Conservation (phyloP, 2,888 invertebrate species). For the Agrypnus murinus region DNA sequence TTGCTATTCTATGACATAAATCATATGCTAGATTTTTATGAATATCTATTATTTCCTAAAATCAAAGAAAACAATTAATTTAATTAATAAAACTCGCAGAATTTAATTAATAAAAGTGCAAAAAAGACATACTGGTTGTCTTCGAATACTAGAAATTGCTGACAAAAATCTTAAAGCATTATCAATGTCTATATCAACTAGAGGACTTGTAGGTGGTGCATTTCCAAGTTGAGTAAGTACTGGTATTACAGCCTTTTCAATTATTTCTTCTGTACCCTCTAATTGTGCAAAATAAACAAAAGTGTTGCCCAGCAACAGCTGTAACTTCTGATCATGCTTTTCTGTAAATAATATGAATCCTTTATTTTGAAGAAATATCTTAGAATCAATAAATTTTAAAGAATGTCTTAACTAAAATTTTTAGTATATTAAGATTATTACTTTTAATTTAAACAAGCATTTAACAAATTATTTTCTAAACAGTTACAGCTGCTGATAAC, state of each 20-base stretch:
- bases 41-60: slow-evolving; percentile 40
- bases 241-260: slow-evolving; percentile 45
- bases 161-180: slow-evolving; percentile 44
- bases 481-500: too few species aligned
- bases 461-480: too few species aligned
- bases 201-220: slow-evolving; percentile 46
- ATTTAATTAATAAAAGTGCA: not conserved
- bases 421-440: too few species aligned
- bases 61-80: slow-evolving; percentile 1
- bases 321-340: slow-evolving; percentile 42
- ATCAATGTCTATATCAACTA: slow-evolving; percentile 46
- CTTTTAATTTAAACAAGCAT: too few species aligned
- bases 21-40: slow-evolving; percentile 50
- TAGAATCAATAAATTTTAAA: not conserved
- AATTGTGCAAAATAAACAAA: slow-evolving; percentile 34
- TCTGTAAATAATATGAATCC: slow-evolving; percentile 32
- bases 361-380: not conserved
- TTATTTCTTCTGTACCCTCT: slow-evolving; percentile 36
- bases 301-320: slow-evolving; percentile 36
- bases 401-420: too few species aligned
- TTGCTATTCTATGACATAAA: slow-evolving; percentile 49
- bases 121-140: slow-evolving; percentile 25
- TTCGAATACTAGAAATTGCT: slow-evolving; percentile 38
- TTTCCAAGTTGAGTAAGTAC: slow-evolving; percentile 38
- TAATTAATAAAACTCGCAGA: not conserved